A percentile compares a stretch with the other conserved stretches of the same genome.
Conservation (phyloP, 1,140 invertebrate genomes). For the Brachionus koreanus region DNA sequence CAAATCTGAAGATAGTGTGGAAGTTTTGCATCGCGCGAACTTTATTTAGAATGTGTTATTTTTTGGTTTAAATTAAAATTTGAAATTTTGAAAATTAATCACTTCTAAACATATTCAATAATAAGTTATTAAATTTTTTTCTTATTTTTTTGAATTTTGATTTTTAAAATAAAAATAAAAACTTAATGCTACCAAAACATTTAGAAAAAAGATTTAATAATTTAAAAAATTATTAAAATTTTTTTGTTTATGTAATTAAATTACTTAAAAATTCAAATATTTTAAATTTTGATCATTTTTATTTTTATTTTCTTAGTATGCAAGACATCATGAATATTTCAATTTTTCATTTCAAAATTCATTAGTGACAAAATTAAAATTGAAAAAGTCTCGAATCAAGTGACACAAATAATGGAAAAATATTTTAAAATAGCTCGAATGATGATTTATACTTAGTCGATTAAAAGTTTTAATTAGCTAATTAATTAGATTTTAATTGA, state of each 20-base stretch:
- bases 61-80: too few species aligned
- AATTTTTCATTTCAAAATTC: neutral
- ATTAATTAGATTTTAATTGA: neutral
- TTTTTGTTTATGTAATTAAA: neutral
- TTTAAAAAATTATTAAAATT: neutral
- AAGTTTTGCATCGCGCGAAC: too few species aligned
- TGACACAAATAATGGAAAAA: neutral
- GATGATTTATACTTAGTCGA: neutral
- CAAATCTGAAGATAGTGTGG: too few species aligned
- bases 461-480: neutral
- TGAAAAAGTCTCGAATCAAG: neutral
- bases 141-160: too few species aligned
- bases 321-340: neutral
- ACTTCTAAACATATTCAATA: too few species aligned
- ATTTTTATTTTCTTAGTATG: neutral
- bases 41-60: neutral
- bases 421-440: neutral
- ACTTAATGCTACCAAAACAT: too few species aligned
- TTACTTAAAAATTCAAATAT: too few species aligned
- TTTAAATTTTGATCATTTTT: too few species aligned
- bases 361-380: neutral
- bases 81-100: too few species aligned
- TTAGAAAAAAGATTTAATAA: neutral
- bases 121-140: too few species aligned
- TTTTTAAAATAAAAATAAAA: too few species aligned